Percentiles rank a stretch among this genome's conserved stretches.
These are phyloP conservation scores for Cynodonichthys magdalenae DNA, from an alignment of 2,797 vertebrate genomes.

Conservation along the genomic window DNA sequence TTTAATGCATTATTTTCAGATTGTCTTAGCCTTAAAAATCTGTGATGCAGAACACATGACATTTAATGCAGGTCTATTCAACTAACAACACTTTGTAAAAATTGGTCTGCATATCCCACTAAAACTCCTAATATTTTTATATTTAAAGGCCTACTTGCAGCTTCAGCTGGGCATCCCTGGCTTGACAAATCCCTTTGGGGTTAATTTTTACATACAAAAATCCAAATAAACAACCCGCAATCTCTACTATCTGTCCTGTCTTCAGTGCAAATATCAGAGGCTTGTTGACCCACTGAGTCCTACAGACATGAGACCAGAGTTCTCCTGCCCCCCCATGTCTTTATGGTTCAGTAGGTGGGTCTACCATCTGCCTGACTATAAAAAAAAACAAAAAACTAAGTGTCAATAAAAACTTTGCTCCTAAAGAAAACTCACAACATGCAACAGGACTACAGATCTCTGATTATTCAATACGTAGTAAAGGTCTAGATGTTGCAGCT, in stretches of 20 bases:
- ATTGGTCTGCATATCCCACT: too few species aligned
- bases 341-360: not conserved
- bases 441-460: not conserved
- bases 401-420: constrained; percentile 18
- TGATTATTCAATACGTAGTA: too few species aligned
- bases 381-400: constrained; percentile 18
- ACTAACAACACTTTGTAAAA: too few species aligned
- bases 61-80: too few species aligned
- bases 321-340: not conserved
- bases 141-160: not conserved
- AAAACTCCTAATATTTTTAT: too few species aligned
- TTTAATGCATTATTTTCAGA: too few species aligned
- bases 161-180: not conserved
- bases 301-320: not conserved
- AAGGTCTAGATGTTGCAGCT: not conserved
- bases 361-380: not conserved
- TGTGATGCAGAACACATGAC: too few species aligned
- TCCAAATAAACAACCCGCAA: not conserved
- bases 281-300: not conserved
- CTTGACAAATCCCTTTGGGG: too few species aligned
- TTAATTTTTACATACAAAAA: too few species aligned
- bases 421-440: not conserved
- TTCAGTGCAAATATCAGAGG: constrained; percentile 1
- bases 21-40: too few species aligned
- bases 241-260: not conserved